Conservation (phyloP, 2,113 vertebrate species). For the Cisticola juncidis region DNA sequence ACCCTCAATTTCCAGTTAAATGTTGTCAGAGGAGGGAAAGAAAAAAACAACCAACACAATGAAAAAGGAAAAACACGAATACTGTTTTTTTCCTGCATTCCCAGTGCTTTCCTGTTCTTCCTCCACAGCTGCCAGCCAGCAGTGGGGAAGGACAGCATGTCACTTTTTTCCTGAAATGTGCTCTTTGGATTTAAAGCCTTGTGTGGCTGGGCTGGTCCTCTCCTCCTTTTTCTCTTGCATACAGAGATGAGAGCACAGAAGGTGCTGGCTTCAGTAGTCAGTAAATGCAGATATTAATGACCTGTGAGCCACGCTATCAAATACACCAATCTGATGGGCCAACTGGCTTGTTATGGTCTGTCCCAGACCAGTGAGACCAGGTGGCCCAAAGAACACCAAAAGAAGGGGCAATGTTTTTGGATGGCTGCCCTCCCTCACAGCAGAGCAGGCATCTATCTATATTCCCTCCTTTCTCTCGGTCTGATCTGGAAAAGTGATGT, state of each 20-base stretch:
- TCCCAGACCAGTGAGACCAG: background rate
- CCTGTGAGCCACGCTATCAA: background rate
- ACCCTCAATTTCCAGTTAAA: background rate
- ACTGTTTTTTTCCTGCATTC: constrained; percentile 37
- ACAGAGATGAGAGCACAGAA: background rate
- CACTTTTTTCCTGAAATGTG: background rate
- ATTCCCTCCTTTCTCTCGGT: background rate
- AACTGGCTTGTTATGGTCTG: background rate
- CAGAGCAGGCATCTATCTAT: background rate
- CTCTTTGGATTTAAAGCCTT: background rate
- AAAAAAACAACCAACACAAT: background rate
- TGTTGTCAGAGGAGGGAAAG: background rate
- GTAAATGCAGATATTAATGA: background rate
- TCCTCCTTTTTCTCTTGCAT: background rate
- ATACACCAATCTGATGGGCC: background rate
- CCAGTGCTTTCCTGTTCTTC: constrained; percentile 15
- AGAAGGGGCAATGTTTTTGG: background rate
- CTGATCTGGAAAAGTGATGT: background rate
- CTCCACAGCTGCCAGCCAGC: constrained; percentile 13
- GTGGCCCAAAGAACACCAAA: background rate
- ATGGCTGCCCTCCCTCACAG: background rate
- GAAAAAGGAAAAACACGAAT: background rate
- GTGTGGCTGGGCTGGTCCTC: background rate
- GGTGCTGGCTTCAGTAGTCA: background rate
- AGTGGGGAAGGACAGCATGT: background rate